Conservation (phyloP, 2,797 vertebrate species). For the Cyprinodon diabolis region DNA sequence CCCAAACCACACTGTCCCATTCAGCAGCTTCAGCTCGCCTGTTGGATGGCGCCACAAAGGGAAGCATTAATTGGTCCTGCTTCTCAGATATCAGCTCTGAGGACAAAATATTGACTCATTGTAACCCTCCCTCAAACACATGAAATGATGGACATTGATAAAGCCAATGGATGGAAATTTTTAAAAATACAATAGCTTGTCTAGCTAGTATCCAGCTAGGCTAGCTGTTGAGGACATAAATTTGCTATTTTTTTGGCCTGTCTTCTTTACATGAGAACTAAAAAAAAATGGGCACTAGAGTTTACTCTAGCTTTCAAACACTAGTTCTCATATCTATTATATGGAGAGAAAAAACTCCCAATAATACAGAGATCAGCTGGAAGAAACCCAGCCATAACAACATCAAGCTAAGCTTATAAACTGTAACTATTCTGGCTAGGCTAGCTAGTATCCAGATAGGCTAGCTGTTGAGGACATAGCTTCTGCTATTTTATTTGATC, state of each 20-base stretch:
- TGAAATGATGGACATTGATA: background rate
- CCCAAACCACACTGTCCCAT: too few relatives aligned
- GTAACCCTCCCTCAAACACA: background rate
- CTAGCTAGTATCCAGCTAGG: background rate
- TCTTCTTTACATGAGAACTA: background rate
- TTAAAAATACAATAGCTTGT: too few relatives aligned
- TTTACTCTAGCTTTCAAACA: background rate
- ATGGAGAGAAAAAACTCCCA: too few relatives aligned
- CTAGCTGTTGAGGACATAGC: background rate
- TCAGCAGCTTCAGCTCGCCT: too few relatives aligned
- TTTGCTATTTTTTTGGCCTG: background rate
- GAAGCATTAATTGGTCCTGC: background rate
- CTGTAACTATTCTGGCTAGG: too few relatives aligned
- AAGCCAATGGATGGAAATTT: too few relatives aligned
- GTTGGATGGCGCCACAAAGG: too few relatives aligned
- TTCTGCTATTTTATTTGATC: background rate
- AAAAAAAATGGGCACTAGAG: too few relatives aligned
- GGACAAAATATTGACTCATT: background rate
- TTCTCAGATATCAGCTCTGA: background rate
- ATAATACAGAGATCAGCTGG: too few relatives aligned
- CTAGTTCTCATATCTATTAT: too few relatives aligned
- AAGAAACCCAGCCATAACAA: too few relatives aligned
- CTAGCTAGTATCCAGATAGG: background rate
- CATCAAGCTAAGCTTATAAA: too few relatives aligned
- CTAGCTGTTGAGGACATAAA: background rate